Conservation (phyloP, 2,888 invertebrate species). For the Torymus tubicola region DNA sequence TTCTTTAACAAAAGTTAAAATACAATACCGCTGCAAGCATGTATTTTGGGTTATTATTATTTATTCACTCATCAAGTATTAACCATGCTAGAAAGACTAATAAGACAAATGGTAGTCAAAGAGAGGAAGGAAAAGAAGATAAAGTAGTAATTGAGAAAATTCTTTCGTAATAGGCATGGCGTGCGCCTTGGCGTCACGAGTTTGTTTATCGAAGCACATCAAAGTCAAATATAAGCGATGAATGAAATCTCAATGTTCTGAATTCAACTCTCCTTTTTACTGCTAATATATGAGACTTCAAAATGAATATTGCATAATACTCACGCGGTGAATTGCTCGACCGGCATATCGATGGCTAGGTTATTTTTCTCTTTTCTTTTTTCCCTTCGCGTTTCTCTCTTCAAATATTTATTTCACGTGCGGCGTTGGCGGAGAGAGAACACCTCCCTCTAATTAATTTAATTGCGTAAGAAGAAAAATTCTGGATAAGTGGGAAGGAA, state of each 20-base stretch:
- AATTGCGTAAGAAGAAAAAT: conserved; percentile 4
- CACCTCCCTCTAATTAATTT: conserved; percentile 24
- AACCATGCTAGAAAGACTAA: no score
- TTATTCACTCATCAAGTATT: no score
- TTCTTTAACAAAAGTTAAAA: no score
- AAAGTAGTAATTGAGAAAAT: background rate
- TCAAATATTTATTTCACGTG: conserved; percentile 4
- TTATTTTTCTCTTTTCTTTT: no score
- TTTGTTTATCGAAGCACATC: conserved; percentile 16
- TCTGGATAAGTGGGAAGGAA: background rate
- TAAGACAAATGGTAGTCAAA: no score
- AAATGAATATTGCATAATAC: no score
- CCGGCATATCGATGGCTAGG: no score
- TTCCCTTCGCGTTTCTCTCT: background rate
- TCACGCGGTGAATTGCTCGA: no score
- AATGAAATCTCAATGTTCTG: background rate
- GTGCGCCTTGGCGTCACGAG: background rate
- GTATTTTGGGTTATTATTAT: no score
- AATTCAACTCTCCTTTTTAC: background rate
- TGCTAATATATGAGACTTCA: no score
- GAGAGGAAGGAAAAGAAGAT: background rate
- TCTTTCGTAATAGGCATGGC: background rate
- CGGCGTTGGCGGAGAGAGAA: background rate
- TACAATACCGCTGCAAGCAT: no score
- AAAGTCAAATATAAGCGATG: conserved; percentile 15